Evolutionary conservation across 1,140 invertebrate genomes (phyloP), one percentile per base, ranked within the genome.

Genomic region (Sitodiplosis mosellana): DNA sequence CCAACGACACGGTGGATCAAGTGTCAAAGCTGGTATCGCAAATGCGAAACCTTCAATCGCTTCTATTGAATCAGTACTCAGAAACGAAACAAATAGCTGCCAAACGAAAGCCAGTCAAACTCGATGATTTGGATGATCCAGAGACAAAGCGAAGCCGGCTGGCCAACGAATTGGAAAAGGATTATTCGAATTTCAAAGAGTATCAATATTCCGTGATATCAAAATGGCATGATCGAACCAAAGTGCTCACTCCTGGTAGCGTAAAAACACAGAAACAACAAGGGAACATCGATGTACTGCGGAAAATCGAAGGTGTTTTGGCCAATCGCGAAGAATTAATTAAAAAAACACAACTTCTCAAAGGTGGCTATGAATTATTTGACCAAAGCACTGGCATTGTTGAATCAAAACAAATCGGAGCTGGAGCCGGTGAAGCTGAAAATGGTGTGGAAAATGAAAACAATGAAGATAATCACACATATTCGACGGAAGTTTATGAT

Each of bases 191-290:
- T 2, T 86, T 86, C 51, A 67, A 63, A 51, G 57, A 71, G n/a
- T 89, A 80, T 54, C 75, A 87, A 66, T 80, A 88, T 62, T 59
- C 72, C 27, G 75, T 78, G 34, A 80, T 94, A 50, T 77, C 90
- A 55, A 91, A 90, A 63, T 97, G 90, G 90, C 83, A 91, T 66
- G 84, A 92, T 49, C 90, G 88, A 61, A 94, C 87, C 0, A 72
- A 77, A 53, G 58, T 87, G 15, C 70, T 77, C 2, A 72, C 72
- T 41, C 72, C 75, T 1, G 73, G 75, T 46, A 67, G 64, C 4
- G 71, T 63, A 44, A 72, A 69, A 47, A 74, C 79, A 52, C 64
- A 66, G 49, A 78, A 66, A 75, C 80, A 65, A 59, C 58, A 64
- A 34, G 73, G 73, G 15, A 77, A 80, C 55, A 78, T 84, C 53